Evolutionary conservation across 2,113 vertebrate genomes (phyloP), one percentile per base, ranked within the genome.

Genomic region (Empidonax alnorum): DNA sequence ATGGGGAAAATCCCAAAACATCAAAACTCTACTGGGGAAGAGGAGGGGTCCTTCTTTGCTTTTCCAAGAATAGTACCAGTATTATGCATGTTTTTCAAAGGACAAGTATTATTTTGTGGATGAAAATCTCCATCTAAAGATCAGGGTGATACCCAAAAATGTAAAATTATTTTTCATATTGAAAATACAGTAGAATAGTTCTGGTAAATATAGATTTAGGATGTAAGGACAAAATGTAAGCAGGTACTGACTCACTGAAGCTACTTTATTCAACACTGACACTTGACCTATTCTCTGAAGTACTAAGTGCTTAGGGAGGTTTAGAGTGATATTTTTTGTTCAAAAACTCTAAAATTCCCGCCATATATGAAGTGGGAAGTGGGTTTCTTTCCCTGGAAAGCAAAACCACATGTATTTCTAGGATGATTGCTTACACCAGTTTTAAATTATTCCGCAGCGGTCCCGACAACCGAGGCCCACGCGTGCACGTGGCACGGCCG

Each of bases 401-500:
- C 33, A 18, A 25, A 6, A 72, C 14, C 20, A 3, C 2, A 3
- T 0, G 6, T 23, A 27, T 33, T 49, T 55, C 63, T 13, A 41
- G 9, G 55, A 11, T 8, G 37, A 9, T 30, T 49, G 12, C 17
- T 13, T 24, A 17, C 12, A 1, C 14, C 27, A 12, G 22, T 14
- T 55, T 27, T 2, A 22, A 25, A 14, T 7, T 3, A 17, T 1
- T 2, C 15, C 7, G 2, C 12, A 6, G 69, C 37, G 14, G 23
- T 0, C 10, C 47, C 6, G 28, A 3, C 24, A 35, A 2, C 7
- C 21, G 19, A 24, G 61, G 8, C 46, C 25, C 58, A 3, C 2
- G 24, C 0, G 9, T 6, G 42, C 53, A 2, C 28, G 3, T 2
- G 79, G 35, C 63, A 11, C 12, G 3, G 33, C 0, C 22, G 6